Base-by-base conservation (phyloP, 1,140 invertebrate genomes). In the Triops cancriformis region DNA sequence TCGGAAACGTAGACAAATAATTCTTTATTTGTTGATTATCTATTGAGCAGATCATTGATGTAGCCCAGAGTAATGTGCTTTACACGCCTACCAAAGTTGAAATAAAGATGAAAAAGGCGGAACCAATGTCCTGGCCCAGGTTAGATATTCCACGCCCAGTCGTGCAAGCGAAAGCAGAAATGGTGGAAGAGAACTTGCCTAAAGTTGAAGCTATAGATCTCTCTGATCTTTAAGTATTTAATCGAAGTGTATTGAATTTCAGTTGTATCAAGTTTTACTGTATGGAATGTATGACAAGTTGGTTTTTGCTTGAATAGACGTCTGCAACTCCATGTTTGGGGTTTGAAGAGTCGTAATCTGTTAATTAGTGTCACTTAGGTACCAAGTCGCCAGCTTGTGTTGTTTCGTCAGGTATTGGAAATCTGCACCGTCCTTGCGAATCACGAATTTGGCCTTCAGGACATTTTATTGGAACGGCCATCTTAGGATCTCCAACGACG, bases 51-150 rank as follows among this genome's bases (percentile, higher is more conserved):
- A 86, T 93, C 76, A 86, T 94, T 26, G 87, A 91, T 83, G 87
- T 93, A 18, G 84, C 85, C 51, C 86, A 89, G 76, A 93, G 93
- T 82, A 87, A 85, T 80, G 93, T 91, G 1, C 89, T 88, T 18
- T 94, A 98, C 90, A 87, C 91, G 80, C 91, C 91, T 74, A 93
- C 95, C n/a, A 99, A 99, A 89, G 90, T 98, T 26, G 97, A 99
- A 86, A 93, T 99, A 12, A 95, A 93, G 81, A 83, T 99, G 82
- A 92, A 90, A 79, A 98, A 99, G 86, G 90, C 88, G 1, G 93
- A 95, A 81, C 87, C 91, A 2, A 90, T 91, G 26, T 89, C 89
- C 73, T 99, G 97, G 97, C 82, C 86, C 2, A 90, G 90, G 80
- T 83, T 96, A 11, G 89, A 92, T 82, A 88, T 93, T 81, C 89